Percentiles rank a stretch among this genome's conserved stretches.
Conservation (phyloP, 2,888 invertebrate genomes). For the Rhodophaea formosa region DNA sequence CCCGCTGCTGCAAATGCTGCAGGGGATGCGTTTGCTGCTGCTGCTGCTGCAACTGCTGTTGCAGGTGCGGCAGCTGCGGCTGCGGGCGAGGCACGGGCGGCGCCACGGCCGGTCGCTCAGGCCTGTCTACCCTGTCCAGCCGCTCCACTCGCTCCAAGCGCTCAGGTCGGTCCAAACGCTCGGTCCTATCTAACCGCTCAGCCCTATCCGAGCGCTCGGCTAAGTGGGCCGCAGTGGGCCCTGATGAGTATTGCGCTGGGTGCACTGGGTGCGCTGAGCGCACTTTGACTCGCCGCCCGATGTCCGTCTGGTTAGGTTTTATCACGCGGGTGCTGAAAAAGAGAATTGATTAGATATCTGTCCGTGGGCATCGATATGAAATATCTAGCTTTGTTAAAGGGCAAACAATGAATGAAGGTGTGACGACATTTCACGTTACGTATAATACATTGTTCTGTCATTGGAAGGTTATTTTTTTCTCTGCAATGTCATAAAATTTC, state of each 20-base stretch:
- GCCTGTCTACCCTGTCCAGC: conserved; percentile 37
- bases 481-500: too few relatives aligned
- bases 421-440: not conserved
- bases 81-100: conserved; percentile 38
- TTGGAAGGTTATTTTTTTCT: not conserved
- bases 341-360: conserved; percentile 6
- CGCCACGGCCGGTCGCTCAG: conserved; percentile 38
- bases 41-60: conserved; percentile 45
- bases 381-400: not conserved
- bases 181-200: conserved; percentile 45
- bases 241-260: conserved; percentile 62
- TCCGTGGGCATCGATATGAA: not conserved
- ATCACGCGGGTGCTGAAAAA: conserved; percentile 93
- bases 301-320: conserved; percentile 94
- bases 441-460: not conserved
- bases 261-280: conserved; percentile 72
- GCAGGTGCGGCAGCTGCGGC: conserved; percentile 40
- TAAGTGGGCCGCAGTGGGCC: conserved; percentile 49
- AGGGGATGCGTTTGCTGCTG: conserved; percentile 57
- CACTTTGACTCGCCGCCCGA: conserved; percentile 92
- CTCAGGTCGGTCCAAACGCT: conserved; percentile 48
- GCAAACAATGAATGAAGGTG: not conserved
- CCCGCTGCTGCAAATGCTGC: conserved; percentile 65
- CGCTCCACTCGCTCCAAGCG: conserved; percentile 46
- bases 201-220: conserved; percentile 47